Evolutionary conservation across 2,888 invertebrate species (phyloP).

Genomic region (Micoletzkya japonica): DNA sequence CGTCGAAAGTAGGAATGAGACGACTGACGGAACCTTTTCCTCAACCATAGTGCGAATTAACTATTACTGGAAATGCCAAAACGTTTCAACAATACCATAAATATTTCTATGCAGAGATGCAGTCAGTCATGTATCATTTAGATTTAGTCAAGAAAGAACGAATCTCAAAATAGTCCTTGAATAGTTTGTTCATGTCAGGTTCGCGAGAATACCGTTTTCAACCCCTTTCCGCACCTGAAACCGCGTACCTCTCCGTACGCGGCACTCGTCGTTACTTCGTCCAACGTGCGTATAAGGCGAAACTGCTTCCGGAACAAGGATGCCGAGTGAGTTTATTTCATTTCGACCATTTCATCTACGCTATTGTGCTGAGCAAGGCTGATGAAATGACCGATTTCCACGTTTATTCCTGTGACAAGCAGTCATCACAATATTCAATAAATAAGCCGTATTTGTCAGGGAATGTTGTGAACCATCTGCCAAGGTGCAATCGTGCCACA

Average conservation of each 20-base stretch:
- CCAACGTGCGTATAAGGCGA: constrained; percentile 84
- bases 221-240: constrained; percentile 81
- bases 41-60: neutral
- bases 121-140: too few relatives aligned
- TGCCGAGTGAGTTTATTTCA: constrained; percentile 78
- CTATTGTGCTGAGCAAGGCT: too few relatives aligned
- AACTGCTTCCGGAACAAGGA: constrained; percentile 83
- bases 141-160: too few relatives aligned
- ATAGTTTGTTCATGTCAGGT: constrained; percentile 73
- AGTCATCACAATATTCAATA: too few relatives aligned
- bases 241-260: constrained; percentile 91
- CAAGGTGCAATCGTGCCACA: too few relatives aligned
- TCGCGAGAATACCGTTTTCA: constrained; percentile 80
- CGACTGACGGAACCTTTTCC: too few relatives aligned
- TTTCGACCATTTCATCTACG: too few relatives aligned
- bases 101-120: neutral
- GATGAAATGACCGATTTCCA: too few relatives aligned
- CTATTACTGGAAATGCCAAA: neutral
- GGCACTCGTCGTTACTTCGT: constrained; percentile 78
- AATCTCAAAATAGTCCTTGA: constrained; percentile 64
- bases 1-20: too few relatives aligned
- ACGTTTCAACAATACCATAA: neutral
- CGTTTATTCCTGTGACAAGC: neutral
- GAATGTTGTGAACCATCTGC: too few relatives aligned
- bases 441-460: too few relatives aligned